Percentiles rank a stretch among this genome's conserved stretches.
phyloP scores from a whole-genome alignment of 1,140 invertebrate species.

The Hestina assimilis region DNA sequence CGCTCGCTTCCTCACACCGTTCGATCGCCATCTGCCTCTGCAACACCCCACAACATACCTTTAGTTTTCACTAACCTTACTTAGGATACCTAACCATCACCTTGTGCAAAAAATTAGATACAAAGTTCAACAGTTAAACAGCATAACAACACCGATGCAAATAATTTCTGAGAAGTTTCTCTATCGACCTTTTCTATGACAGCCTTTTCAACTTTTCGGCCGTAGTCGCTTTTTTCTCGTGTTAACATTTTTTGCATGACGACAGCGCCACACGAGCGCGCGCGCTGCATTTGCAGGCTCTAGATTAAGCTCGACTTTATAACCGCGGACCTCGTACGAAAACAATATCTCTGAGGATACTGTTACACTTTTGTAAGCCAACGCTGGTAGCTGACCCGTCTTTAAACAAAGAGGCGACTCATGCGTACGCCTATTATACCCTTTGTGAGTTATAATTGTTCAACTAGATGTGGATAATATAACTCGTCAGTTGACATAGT shows the following conservation, averaged over 20 bases:
- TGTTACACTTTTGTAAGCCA: not conserved
- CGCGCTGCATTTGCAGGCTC: slow-evolving; percentile 1
- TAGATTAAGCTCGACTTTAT: not conserved
- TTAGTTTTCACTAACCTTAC: too few species aligned
- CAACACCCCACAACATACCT: slow-evolving; percentile 7
- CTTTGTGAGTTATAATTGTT: slow-evolving; percentile 3
- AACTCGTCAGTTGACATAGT: too few species aligned
- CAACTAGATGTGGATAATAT: too few species aligned
- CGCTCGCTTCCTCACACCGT: slow-evolving; percentile 50
- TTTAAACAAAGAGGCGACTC: not conserved
- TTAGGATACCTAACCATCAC: too few species aligned
- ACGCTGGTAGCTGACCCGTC: not conserved
- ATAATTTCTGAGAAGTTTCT: not conserved
- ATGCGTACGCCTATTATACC: slow-evolving; percentile 2
- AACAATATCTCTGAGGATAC: not conserved
- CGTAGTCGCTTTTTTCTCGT: slow-evolving; percentile 47
- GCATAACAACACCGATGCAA: not conserved
- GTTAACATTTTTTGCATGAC: slow-evolving; percentile 32
- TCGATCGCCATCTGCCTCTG: slow-evolving; percentile 61
- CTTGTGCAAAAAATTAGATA: too few species aligned
- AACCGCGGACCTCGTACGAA: not conserved
- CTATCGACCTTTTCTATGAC: slow-evolving; percentile 48
- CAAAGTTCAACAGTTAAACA: not conserved
- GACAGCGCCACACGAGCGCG: not conserved
- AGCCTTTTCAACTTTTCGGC: slow-evolving; percentile 45